These are phyloP conservation scores for Ramazzottius varieornatus DNA, from an alignment of 2,888 invertebrate species.

Conservation along the genomic window DNA sequence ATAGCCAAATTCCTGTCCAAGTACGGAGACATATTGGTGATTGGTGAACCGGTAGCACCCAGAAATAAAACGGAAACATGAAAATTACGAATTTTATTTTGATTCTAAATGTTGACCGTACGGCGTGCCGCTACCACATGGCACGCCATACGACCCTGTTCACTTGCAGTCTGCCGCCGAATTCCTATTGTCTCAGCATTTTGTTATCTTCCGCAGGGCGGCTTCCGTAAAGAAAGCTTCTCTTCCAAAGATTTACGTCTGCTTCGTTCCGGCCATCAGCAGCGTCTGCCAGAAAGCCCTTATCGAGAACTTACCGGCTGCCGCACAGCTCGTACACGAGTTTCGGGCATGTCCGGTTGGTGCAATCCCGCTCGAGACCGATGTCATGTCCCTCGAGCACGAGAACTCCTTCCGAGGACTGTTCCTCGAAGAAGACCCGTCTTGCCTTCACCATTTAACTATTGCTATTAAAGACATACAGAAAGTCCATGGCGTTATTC, in stretches of 20 bases:
- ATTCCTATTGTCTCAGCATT: too few species aligned
- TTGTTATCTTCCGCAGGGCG: not conserved
- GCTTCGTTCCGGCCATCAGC: not conserved
- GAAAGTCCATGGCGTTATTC: slow-evolving; percentile 60
- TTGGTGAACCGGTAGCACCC: too few species aligned
- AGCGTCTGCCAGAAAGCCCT: not conserved
- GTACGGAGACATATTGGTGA: too few species aligned
- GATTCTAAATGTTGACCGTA: too few species aligned
- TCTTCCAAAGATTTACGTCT: not conserved
- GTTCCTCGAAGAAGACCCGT: slow-evolving; percentile 62
- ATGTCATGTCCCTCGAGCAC: slow-evolving; percentile 71
- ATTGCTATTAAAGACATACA: slow-evolving; percentile 60
- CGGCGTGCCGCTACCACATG: too few species aligned
- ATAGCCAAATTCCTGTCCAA: not conserved
- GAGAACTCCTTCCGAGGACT: slow-evolving; percentile 53
- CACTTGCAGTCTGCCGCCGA: too few species aligned
- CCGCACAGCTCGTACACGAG: not conserved
- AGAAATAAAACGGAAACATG: too few species aligned
- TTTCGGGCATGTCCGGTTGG: slow-evolving; percentile 44
- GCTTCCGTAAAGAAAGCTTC: not conserved
- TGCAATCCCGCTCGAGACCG: slow-evolving; percentile 66
- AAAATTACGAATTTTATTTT: too few species aligned
- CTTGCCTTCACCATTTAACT: slow-evolving; percentile 58
- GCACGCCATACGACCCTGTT: too few species aligned
- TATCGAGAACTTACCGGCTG: not conserved